Base-by-base conservation (phyloP, 2,888 invertebrate species). In the Epinotia demarniana region DNA sequence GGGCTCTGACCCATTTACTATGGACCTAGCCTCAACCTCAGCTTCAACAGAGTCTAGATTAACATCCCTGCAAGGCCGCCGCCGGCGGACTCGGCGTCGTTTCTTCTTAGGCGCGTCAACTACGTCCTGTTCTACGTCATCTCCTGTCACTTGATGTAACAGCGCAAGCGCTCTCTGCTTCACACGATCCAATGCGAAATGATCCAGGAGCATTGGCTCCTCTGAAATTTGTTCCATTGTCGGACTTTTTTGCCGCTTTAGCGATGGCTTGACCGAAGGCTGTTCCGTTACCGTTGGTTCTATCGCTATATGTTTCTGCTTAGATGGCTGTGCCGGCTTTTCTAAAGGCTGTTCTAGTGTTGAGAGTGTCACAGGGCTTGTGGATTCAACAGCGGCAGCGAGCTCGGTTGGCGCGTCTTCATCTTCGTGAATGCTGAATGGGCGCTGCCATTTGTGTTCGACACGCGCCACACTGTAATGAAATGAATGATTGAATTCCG, bases 401-500 rank as follows among this genome's bases (percentile, higher is more conserved):
- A 0, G 4, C 6, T 27, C 8, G 0, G 27, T 43, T 16, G 69
- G n/a, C 13, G 46, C 39, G 2, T 57, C 57, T n/a, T 58, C 74
- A 0, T 49, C 23, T 5, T 69, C 46, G 16, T 16, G 46, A 18
- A 71, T 53, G 43, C 70, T 66, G 60, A 75, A 75, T 0, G 70
- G 23, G 0, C 49, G 64, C 60, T 75, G 70, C 75, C 75, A 75
- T 33, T 75, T 60, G 12, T 75, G 64, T 19, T 75, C 60, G 13
- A 55, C 75, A 1, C 23, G 60, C 3, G 53, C 33, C 58, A 75
- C 58, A 4, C 75, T 75, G 70, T 12, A 60, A 73, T 46, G 6
- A 57, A 60, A 39, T n/a, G n/a, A n/a, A n/a, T n/a, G n/a, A n/a
- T 57, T 5, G 19, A 8, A 18, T 19, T 43, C 11, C 11, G 19